Percentiles rank a stretch among this genome's conserved stretches.
Evolutionary conservation across 2,113 vertebrate genomes (phyloP).

Genomic region (Protobothrops flavoviridis): DNA sequence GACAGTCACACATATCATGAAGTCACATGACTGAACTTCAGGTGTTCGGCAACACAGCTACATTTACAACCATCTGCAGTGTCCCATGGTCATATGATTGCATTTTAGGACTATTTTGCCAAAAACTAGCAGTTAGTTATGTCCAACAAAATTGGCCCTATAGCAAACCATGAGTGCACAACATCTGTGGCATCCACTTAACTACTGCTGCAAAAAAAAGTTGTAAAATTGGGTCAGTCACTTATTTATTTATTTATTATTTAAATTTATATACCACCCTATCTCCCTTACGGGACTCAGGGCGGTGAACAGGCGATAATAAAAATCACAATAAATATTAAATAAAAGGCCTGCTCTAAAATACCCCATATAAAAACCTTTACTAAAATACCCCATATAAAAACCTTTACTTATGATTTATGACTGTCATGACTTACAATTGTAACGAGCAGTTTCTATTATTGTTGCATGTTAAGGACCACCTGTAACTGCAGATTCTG

Average conservation of each 20-base stretch:
- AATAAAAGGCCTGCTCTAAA: too few species aligned
- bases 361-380: too few species aligned
- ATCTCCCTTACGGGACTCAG: too few species aligned
- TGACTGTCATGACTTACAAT: not conserved
- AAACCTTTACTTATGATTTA: not conserved
- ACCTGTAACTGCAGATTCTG: not conserved
- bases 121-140: not conserved
- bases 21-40: too few species aligned
- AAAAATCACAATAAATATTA: too few species aligned
- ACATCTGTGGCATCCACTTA: not conserved
- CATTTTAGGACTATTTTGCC: not conserved
- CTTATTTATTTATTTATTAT: too few species aligned
- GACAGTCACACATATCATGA: too few species aligned
- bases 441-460: not conserved
- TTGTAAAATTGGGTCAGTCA: not conserved
- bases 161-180: not conserved
- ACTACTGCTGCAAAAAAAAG: not conserved
- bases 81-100: not conserved
- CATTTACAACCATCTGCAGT: not conserved
- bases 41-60: not conserved
- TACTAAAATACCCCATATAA: too few species aligned
- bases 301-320: too few species aligned
- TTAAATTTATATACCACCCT: too few species aligned
- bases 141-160: not conserved
- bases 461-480: not conserved